Base-by-base conservation (phyloP, 2,888 invertebrate genomes). In the Germaria angustata region DNA sequence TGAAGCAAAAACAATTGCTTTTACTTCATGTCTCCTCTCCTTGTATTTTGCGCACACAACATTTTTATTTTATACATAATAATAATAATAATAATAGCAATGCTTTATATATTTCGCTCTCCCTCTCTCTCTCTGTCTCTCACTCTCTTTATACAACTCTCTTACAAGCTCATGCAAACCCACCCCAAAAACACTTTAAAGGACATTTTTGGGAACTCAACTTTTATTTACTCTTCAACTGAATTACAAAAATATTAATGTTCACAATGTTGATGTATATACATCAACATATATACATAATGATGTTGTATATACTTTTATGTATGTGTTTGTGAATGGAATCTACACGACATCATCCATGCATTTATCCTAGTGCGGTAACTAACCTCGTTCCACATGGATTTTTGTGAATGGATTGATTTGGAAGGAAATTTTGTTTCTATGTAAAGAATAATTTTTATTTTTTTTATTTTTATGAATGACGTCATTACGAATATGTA, bases 361-460 rank as follows among this genome's bases (percentile, higher is more conserved):
- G 20, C 20, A 24, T 24, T 69, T n/a, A n/a, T 28, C 28, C 28
- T 44, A 55, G 11, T 69, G 61, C 59, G 44, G 22, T 44, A 73
- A 65, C 68, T 69, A 68, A 78, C 81, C 81, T 81, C 55, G 81
- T 81, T 81, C 81, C 73, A 81, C 77, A 78, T 1, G 20, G 5
- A 57, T 41, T 72, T 81, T 81, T 55, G 72, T 80, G 61, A 80
- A 80, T 80, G 80, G 68, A 80, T 55, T 53, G 53, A n/a, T 20
- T 36, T 41, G 15, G 66, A 61, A 55, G 53, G 41, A 55, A 80
- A 68, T 61, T 69, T 81, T 28, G 69, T 71, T 78, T 66, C 65
- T 28, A 76, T 46, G 66, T n/a, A 22, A 28, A 20, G 28, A 11
- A 20, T 28, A 46, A 13, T 41, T 41, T 55, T n/a, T n/a, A n/a